Base-by-base conservation (phyloP, 2,113 vertebrate genomes). In the Fregata magnificens region DNA sequence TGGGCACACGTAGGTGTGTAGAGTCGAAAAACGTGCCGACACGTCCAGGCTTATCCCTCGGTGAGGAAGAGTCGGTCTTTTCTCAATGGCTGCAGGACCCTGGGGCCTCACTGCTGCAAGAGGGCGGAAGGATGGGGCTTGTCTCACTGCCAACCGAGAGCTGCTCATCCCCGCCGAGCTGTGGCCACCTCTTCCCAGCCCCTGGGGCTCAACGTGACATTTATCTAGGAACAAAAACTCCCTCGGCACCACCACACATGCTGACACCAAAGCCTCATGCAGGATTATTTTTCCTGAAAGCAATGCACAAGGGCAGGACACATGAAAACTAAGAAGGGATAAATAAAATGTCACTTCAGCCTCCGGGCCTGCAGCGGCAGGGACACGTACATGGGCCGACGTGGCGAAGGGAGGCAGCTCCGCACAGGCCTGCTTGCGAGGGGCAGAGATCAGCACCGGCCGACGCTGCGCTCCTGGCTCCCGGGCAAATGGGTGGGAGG, bases 1-100 rank as follows among this genome's bases (percentile, higher is more conserved):
- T 0, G 0, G 61, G 7, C 77, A 67, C 24, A 11, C 0, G 0
- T 1, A 9, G 65, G 44, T 7, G 56, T 15, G 58, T 28, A 56
- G 65, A 55, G 45, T 2, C 22, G 18, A 18, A 61, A 62, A 71
- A 9, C 0, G 4, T 7, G 13, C 3, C 4, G 1, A 12, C 21
- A 8, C 1, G 1, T 42, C 86, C 79, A 31, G 24, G 36, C 55
- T 73, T 61, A 36, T 8, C 56, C 38, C 38, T 50, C 1, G 1
- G 19, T 13, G 24, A 80, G 77, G 26, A 70, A 53, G 5, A 61
- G 20, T 9, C 1, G 1, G 17, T 42, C 40, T 78, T 42, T 59
- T 18, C 42, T n/a, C 2, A 0, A n/a, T 2, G 28, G 55, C 40
- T 88, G 34, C 36, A 38, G 7, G 52, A 44, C 5, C 45, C 42